These are phyloP conservation scores for Nyctereutes procyonoides DNA, from an alignment of 2,113 vertebrate genomes.

Conservation along the genomic window DNA sequence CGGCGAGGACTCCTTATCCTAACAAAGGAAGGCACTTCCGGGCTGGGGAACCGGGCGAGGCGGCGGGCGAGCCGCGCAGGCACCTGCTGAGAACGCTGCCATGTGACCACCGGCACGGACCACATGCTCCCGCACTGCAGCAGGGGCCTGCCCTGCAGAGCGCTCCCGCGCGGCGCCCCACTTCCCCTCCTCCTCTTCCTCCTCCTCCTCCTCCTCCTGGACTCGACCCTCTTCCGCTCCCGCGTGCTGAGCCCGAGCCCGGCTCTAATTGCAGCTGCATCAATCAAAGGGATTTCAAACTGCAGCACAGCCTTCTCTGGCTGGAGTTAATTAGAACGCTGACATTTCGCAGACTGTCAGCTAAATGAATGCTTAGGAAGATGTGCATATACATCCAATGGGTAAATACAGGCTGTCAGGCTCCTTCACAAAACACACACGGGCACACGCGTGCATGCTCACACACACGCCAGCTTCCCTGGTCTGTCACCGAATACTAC, in stretches of 20 bases:
- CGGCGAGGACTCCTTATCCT: too few relatives aligned
- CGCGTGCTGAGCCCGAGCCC: not conserved
- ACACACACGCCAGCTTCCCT: not conserved
- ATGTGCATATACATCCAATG: conserved; percentile 6
- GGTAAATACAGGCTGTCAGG: conserved; percentile 74
- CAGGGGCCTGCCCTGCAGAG: not conserved
- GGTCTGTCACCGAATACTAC: conserved; percentile 5
- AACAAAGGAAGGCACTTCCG: not conserved
- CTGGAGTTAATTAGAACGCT: conserved; percentile 78
- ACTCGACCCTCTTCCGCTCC: not conserved
- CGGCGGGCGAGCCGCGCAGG: not conserved
- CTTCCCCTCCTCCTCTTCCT: too few relatives aligned
- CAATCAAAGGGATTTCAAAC: conserved; percentile 68
- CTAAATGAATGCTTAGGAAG: conserved; percentile 67
- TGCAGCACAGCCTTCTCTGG: conserved; percentile 53
- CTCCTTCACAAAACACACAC: not conserved
- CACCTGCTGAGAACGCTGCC: rapidly evolving
- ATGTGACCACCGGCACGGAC: rapidly evolving
- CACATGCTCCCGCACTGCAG: rapidly evolving
- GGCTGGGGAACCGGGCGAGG: rapidly evolving
- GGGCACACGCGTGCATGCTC: too few relatives aligned
- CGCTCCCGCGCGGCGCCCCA: rapidly evolving
- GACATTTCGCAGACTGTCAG: conserved; percentile 79
- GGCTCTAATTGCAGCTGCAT: conserved; percentile 70
- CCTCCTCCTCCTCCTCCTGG: not conserved